phyloP scores from a whole-genome alignment of 1,140 invertebrate genomes.

The Gryon sp. region DNA sequence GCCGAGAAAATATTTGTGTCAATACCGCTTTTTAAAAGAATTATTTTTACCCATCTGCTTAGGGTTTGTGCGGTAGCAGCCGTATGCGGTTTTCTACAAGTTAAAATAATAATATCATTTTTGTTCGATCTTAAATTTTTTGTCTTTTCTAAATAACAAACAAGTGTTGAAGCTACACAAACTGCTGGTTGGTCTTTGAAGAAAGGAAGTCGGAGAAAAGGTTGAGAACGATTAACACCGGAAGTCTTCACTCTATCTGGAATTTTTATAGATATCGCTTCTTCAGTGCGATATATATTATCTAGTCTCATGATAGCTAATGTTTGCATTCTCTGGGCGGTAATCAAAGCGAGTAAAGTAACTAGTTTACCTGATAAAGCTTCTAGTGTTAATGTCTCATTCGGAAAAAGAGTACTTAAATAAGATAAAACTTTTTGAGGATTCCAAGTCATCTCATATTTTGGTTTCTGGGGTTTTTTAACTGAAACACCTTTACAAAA shows the following conservation, averaged over 20 bases:
- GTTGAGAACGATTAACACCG: neutral
- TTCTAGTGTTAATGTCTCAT: conserved; percentile 39
- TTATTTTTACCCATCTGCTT: conserved; percentile 27
- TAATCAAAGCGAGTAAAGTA: conserved; percentile 51
- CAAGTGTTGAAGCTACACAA: conserved; percentile 20
- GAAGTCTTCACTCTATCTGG: conserved; percentile 26
- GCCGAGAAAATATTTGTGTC: conserved; percentile 22
- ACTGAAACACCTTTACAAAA: conserved; percentile 34
- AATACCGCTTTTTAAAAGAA: conserved; percentile 22
- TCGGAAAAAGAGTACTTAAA: conserved; percentile 4
- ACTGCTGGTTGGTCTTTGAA: conserved; percentile 20
- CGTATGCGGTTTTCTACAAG: conserved; percentile 4
- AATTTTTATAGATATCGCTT: conserved; percentile 10
- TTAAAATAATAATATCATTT: neutral
- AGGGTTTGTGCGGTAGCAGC: neutral
- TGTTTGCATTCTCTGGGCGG: conserved; percentile 48
- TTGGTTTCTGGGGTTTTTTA: conserved; percentile 34
- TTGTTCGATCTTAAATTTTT: neutral
- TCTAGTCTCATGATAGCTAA: conserved; percentile 7
- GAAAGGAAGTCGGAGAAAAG: conserved; percentile 8
- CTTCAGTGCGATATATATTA: neutral
- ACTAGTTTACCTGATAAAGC: conserved; percentile 52
- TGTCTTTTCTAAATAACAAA: too few species aligned
- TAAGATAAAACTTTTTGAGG: conserved; percentile 12
- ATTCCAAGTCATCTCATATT: conserved; percentile 29